A percentile compares a stretch with the other conserved stretches of the same genome.
These are phyloP conservation scores for Sigmodon hispidus DNA, from an alignment of 2,113 vertebrate species.

Conservation along the genomic window DNA sequence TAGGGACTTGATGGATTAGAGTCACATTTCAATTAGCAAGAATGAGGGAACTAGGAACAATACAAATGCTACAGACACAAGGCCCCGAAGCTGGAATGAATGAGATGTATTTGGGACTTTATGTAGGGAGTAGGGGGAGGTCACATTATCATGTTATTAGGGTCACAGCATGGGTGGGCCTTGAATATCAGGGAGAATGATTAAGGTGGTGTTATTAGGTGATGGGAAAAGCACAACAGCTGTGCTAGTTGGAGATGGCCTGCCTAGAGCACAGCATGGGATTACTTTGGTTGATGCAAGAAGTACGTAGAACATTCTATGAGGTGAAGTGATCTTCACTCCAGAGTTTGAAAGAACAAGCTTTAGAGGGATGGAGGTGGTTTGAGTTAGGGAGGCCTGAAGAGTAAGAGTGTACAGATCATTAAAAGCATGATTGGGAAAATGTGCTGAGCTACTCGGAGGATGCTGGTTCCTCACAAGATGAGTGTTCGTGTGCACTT, in stretches of 20 bases:
- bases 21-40: not conserved
- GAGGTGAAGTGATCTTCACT: not conserved
- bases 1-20: not conserved
- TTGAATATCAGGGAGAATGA: not conserved
- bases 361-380: constrained; percentile 1
- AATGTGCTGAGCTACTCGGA: not conserved
- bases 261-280: not conserved
- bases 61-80: not conserved
- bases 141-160: not conserved
- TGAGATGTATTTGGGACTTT: not conserved
- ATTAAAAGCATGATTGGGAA: not conserved
- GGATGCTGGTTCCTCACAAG: not conserved
- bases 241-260: not conserved
- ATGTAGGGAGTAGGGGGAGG: not conserved
- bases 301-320: not conserved
- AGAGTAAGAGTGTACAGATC: not conserved
- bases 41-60: not conserved
- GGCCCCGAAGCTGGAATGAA: constrained; percentile 27
- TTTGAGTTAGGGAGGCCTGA: not conserved
- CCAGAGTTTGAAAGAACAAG: not conserved
- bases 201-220: constrained; percentile 24
- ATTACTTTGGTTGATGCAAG: not conserved
- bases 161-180: constrained; percentile 39
- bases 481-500: not conserved
- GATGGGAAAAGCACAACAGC: not conserved